Percentiles rank a stretch among this genome's conserved stretches.
These are phyloP conservation scores for Cephalotes varians DNA, from an alignment of 2,888 invertebrate species.

Conservation along the genomic window DNA sequence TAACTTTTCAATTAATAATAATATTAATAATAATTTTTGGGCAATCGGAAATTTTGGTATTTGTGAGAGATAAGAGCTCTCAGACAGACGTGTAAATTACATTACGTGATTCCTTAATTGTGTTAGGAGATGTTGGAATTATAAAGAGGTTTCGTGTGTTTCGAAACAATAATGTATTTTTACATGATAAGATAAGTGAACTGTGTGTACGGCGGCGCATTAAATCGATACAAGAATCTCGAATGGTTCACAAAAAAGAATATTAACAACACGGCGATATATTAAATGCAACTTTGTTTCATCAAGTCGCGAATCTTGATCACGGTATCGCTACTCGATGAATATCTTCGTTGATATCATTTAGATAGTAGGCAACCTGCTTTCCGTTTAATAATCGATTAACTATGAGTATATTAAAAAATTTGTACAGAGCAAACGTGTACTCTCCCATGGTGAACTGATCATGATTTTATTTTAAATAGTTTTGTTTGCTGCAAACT, in stretches of 20 bases:
- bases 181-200: constrained; percentile 62
- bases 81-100: background rate
- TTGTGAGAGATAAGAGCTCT: background rate
- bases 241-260: constrained; percentile 22
- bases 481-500: background rate
- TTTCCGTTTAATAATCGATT: constrained; percentile 19
- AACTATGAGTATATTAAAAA: constrained; percentile 8
- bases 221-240: constrained; percentile 64
- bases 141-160: constrained; percentile 71
- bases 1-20: background rate
- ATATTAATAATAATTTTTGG: no score
- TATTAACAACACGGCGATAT: constrained; percentile 15
- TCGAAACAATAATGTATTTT: constrained; percentile 73
- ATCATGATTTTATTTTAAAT: background rate
- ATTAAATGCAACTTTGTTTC: constrained; percentile 20
- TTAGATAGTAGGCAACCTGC: background rate
- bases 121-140: constrained; percentile 60
- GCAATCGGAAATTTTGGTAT: background rate
- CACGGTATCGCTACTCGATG: constrained; percentile 21
- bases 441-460: constrained; percentile 44
- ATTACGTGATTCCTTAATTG: constrained; percentile 18
- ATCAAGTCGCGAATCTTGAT: constrained; percentile 22
- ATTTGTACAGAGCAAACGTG: background rate
- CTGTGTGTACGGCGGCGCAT: constrained; percentile 60
- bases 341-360: constrained; percentile 33